Evolutionary conservation across 2,888 invertebrate genomes (phyloP), one percentile per base, ranked within the genome.

Genomic region (Elegia similella): DNA sequence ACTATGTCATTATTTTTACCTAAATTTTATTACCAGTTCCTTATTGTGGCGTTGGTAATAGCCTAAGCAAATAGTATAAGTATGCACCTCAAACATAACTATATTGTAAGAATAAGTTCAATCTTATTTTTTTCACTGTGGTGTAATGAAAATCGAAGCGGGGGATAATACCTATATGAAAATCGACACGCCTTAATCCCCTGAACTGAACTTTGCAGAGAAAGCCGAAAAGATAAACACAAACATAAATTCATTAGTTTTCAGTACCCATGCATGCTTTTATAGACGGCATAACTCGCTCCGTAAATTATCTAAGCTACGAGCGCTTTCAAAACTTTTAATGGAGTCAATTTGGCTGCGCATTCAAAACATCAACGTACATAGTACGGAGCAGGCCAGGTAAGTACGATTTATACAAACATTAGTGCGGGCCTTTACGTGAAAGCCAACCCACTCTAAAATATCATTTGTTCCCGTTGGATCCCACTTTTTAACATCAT

Each of bases 251-350:
- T 84, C 78, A 82, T 83, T 86, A 84, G 82, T 83, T 82, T 83
- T 82, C 81, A 78, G 77, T 76, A 76, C 72, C 73, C 76, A 77
- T 78, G 73, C 80, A 78, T 80, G 80, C 82, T 82, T 83, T 82
- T 84, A 83, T 85, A 84, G 78, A 83, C 75, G 74, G 84, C 80
- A 84, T 84, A 86, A 88, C 88, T 88, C 86, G 77, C 80, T 73
- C 82, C 75, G 81, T 86, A 86, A 89, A 89, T 90, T 88, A 88
- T 88, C 86, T 88, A 85, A 88, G 86, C 88, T 84, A 80, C 80
- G 85, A 84, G 82, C 81, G 87, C 88, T 88, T 88, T 87, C 85
- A 84, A 80, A 89, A 90, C 84, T 89, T 90, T 89, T 90, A 90
- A 90, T 90, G 90, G 88, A 88, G 85, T 87, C 88, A 88, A 88